Percentiles rank a stretch among this genome's conserved stretches.
Conservation (phyloP, 2,797 vertebrate genomes). For the Pitangus sulphuratus region DNA sequence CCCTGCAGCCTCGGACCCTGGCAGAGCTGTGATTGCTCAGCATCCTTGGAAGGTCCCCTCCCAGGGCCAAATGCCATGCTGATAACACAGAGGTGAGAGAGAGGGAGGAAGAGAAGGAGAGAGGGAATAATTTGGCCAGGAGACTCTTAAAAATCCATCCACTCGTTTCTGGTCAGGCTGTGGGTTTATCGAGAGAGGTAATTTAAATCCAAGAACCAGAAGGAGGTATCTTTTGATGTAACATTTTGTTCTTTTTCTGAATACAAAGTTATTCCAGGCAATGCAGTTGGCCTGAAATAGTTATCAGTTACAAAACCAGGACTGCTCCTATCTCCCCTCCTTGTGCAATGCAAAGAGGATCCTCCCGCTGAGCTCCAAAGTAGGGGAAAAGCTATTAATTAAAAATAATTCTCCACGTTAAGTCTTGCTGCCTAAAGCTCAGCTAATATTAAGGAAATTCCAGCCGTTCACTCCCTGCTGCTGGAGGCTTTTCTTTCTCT, state of each 20-base stretch:
- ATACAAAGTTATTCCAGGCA: constrained; percentile 67
- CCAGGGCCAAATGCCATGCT: background rate
- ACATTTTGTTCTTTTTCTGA: constrained; percentile 62
- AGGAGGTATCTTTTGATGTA: constrained; percentile 61
- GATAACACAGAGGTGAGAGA: constrained; percentile 12
- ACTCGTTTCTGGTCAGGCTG: constrained; percentile 2
- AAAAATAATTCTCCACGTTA: constrained; percentile 54
- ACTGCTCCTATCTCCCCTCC: constrained; percentile 44
- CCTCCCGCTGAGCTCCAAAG: constrained; percentile 29
- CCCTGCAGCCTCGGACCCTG: background rate
- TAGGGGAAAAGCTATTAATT: constrained; percentile 42
- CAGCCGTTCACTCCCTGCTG: constrained; percentile 68
- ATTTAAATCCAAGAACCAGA: constrained; percentile 48
- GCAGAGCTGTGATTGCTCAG: background rate
- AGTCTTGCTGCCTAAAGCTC: constrained; percentile 41
- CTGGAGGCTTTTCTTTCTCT: constrained; percentile 52
- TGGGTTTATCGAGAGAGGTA: constrained; percentile 9
- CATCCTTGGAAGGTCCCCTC: background rate
- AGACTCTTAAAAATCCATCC: constrained; percentile 34
- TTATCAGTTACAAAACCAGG: constrained; percentile 70
- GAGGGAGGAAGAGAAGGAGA: background rate
- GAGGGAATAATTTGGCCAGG: background rate
- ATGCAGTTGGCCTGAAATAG: constrained; percentile 65
- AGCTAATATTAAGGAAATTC: constrained; percentile 64
- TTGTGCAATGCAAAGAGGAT: constrained; percentile 56